Evolutionary conservation across 53 echinoderm and acorn worm species (phyloP).

Genomic region (Pentamera pediparva): DNA sequence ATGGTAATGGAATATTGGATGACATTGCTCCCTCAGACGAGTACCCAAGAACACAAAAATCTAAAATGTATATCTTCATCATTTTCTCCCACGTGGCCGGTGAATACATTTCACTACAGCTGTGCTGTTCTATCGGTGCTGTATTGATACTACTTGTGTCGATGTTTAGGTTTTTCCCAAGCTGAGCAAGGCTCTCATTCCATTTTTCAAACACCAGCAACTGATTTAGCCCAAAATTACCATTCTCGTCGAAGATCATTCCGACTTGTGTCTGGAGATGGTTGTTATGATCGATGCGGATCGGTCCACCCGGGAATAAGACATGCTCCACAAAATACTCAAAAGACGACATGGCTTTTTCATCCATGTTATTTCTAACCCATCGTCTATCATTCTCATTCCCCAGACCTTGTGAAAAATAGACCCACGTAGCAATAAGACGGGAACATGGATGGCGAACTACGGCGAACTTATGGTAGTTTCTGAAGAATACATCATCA

Average conservation of each 20-base stretch:
- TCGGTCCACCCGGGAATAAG: not conserved
- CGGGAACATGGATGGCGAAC: not conserved
- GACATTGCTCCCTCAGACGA: not conserved
- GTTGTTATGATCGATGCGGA: not conserved
- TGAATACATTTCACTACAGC: not conserved
- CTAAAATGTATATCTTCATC: not conserved
- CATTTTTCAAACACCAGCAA: constrained; percentile 12
- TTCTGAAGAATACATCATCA: not conserved
- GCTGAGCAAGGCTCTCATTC: not conserved
- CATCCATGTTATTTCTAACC: not conserved
- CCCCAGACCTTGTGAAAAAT: not conserved
- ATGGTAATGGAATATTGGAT: not conserved
- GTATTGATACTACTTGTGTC: no score
- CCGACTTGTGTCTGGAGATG: constrained; percentile 10
- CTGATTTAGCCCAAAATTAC: not conserved
- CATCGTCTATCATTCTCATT: not conserved
- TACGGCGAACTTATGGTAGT: constrained; percentile 3
- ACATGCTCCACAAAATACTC: not conserved
- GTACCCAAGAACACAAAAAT: constrained; percentile 10
- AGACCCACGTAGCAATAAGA: not conserved
- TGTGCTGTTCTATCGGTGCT: not conserved
- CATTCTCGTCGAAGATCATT: not conserved
- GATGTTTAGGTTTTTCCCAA: not conserved
- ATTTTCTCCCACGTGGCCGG: not conserved
- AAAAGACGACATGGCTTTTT: not conserved